Evolutionary conservation across 2,113 vertebrate genomes (phyloP).

Genomic region (Taurulus bubalis): DNA sequence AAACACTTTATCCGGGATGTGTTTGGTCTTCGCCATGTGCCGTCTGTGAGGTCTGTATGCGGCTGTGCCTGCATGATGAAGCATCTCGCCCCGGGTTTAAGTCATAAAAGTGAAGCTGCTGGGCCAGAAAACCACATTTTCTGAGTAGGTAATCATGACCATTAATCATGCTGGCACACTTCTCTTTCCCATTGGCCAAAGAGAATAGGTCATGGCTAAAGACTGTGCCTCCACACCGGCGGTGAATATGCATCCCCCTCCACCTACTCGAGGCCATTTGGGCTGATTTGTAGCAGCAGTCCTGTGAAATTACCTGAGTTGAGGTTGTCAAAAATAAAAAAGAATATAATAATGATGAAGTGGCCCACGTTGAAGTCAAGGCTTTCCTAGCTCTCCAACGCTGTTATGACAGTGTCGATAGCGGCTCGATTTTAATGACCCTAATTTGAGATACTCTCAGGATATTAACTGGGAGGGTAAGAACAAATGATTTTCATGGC

Average conservation of each 20-base stretch:
- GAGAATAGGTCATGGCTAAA: constrained; percentile 79
- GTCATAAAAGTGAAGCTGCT: constrained; percentile 85
- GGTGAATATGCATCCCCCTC: constrained; percentile 59
- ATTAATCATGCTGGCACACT: constrained; percentile 85
- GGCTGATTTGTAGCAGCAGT: constrained; percentile 56
- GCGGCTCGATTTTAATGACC: constrained; percentile 10
- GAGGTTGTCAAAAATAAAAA: constrained; percentile 48
- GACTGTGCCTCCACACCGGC: constrained; percentile 55
- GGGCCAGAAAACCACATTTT: constrained; percentile 86
- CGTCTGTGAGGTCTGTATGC: constrained; percentile 60
- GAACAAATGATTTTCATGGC: neutral
- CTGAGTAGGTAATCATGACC: constrained; percentile 86
- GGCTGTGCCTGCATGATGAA: constrained; percentile 71
- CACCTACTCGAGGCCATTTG: constrained; percentile 64
- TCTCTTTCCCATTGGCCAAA: constrained; percentile 76
- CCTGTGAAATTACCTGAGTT: constrained; percentile 66
- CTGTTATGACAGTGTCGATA: constrained; percentile 9
- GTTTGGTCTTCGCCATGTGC: constrained; percentile 44
- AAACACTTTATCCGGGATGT: constrained; percentile 44
- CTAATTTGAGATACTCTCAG: neutral
- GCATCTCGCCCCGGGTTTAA: constrained; percentile 77
- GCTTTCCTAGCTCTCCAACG: neutral
- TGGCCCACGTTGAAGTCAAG: neutral
- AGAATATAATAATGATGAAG: constrained; percentile 41
- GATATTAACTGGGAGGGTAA: neutral